Base-by-base conservation (phyloP, 2,797 vertebrate species). In the Linurgus olivaceus region DNA sequence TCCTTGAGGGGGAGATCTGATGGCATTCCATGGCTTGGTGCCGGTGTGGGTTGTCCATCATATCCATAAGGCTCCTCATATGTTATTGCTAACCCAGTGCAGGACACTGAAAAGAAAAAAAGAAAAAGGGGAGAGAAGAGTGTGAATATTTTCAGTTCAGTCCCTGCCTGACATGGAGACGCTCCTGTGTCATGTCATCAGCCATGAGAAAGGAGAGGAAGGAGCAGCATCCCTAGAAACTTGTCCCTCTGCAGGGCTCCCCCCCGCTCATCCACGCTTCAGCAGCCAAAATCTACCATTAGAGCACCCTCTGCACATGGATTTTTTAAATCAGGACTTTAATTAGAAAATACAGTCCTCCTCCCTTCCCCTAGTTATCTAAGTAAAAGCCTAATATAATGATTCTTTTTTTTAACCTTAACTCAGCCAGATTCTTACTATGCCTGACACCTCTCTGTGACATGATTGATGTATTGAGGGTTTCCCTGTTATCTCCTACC, bases 401-500 rank as follows among this genome's bases (percentile, higher is more conserved):
- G 11, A 40, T 63, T 79, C 33, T 61, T 52, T 86, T 31, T 44
- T 55, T 35, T 17, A 48, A 42, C 11, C 74, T 77, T 63, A 47
- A 24, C 42, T 93, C 67, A 74, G 31, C 17, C 63, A 52, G 71
- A 26, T 66, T 86, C 42, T 63, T 73, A 6, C 44, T 33, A 28
- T 2, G 2, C n/a, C 1, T 58, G 40, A 13, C 63, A 59, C 50
- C 54, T 88, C 88, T 68, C 48, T 40, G 6, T 50, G 73, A 54
- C 59, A 37, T 91, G 96, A 93, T 71, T 92, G 92, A 94, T 85
- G 58, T 58, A 23, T 42, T 0, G 31, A 82, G 80, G 51, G 44
- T 77, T 90, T 96, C 67, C 68, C 59, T 89, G 58, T 57, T 78
- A 72, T 15, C 85, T 90, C 74, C 87, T 81, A 12, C 71, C 77